Percentiles rank a stretch among this genome's conserved stretches.
Conservation (phyloP, 2,113 vertebrate genomes). For the Osmerus eperlanus region DNA sequence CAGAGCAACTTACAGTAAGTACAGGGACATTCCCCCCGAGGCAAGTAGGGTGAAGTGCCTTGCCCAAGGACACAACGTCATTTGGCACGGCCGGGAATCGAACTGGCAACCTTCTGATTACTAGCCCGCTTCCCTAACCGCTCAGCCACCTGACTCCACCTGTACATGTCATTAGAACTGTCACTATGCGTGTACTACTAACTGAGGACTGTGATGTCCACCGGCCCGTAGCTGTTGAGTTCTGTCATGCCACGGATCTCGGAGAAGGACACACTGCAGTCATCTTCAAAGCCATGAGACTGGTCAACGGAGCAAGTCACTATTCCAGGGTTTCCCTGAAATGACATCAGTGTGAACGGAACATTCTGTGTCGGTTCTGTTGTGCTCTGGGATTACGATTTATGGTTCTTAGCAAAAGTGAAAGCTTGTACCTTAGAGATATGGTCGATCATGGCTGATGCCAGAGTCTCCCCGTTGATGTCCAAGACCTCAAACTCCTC, state of each 20-base stretch:
- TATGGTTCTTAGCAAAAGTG: neutral
- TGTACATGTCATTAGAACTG: constrained; percentile 1
- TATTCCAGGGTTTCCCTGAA: constrained; percentile 75
- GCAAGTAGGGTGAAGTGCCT: too few species aligned
- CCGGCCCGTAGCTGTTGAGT: constrained; percentile 71
- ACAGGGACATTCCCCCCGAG: too few species aligned
- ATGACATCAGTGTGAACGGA: constrained; percentile 7
- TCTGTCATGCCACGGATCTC: constrained; percentile 84
- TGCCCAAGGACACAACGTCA: too few species aligned
- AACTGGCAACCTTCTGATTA: too few species aligned
- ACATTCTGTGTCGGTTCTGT: neutral
- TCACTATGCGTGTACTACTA: constrained; percentile 21
- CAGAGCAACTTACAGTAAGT: too few species aligned
- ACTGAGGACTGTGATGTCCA: constrained; percentile 69
- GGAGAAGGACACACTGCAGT: constrained; percentile 74
- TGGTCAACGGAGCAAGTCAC: constrained; percentile 64
- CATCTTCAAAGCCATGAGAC: constrained; percentile 46
- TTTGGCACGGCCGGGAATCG: too few species aligned
- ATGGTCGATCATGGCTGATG: constrained; percentile 58
- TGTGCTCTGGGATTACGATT: neutral
- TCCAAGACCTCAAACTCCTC: constrained; percentile 72
- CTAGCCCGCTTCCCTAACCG: too few species aligned
- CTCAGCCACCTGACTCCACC: too few species aligned
- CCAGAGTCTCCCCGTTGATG: constrained; percentile 65
- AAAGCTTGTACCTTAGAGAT: constrained; percentile 76